Conservation (phyloP, 2,797 vertebrate species). For the Acestrorhynchus altus region DNA sequence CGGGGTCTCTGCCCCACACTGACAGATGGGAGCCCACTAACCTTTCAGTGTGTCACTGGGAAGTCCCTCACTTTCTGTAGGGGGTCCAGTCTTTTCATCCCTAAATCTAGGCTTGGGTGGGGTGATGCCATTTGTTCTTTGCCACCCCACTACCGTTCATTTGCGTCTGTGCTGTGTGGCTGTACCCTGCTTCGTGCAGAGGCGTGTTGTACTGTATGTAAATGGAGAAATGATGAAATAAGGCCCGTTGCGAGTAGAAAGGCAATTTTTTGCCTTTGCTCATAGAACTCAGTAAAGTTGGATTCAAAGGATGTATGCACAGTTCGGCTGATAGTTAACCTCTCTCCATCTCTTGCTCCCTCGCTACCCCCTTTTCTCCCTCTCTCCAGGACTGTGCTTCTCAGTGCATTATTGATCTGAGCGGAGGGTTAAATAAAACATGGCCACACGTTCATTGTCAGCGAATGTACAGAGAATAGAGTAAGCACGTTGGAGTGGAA, state of each 20-base stretch:
- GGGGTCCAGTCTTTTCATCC: constrained; percentile 6
- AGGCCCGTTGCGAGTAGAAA: neutral
- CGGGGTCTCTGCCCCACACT: constrained; percentile 28
- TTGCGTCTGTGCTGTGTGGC: neutral
- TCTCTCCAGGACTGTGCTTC: constrained; percentile 40
- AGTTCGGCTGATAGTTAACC: neutral
- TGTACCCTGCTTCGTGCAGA: neutral
- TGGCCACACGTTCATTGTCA: constrained; percentile 48
- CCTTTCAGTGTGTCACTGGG: constrained; percentile 35
- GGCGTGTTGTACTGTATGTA: constrained; percentile 28
- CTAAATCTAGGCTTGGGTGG: neutral
- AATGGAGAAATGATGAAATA: constrained; percentile 13
- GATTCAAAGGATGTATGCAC: constrained; percentile 6
- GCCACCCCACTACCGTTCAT: neutral
- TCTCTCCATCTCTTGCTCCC: constrained; percentile 5
- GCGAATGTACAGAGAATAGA: constrained; percentile 44
- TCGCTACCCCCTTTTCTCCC: constrained; percentile 1
- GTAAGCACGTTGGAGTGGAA: constrained; percentile 13
- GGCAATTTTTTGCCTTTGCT: neutral
- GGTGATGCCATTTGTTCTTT: neutral
- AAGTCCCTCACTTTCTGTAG: constrained; percentile 10
- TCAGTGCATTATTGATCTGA: constrained; percentile 61
- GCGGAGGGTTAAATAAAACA: constrained; percentile 60
- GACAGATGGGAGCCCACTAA: constrained; percentile 53
- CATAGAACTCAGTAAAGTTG: neutral